Conservation (phyloP, 2,113 vertebrate species). For the Tricholaema leucomelas region DNA sequence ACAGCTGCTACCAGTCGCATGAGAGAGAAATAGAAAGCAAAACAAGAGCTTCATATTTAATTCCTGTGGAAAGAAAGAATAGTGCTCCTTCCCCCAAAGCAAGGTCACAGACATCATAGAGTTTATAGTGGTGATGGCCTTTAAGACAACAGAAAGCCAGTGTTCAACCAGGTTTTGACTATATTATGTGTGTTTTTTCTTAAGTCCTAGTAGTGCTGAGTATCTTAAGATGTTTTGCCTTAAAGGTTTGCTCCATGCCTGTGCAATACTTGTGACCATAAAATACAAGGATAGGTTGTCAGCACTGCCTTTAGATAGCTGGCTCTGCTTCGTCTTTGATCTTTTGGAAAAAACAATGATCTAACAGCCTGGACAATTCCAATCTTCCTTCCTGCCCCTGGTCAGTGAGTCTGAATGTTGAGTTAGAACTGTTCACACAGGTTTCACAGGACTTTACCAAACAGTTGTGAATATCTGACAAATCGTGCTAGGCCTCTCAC, state of each 20-base stretch:
- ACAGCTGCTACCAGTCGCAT: background rate
- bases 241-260: background rate
- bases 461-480: background rate
- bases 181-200: background rate
- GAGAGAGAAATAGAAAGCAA: background rate
- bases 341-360: background rate
- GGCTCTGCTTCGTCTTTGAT: background rate
- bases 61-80: background rate
- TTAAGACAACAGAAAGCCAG: background rate
- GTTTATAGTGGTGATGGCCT: background rate
- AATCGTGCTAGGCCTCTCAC: background rate
- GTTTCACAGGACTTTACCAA: background rate
- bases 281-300: fast-evolving
- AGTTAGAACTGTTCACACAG: background rate
- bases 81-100: background rate
- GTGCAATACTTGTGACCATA: background rate
- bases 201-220: background rate
- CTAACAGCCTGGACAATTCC: background rate
- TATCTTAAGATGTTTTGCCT: background rate
- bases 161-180: background rate
- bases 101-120: background rate
- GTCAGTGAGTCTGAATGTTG: background rate
- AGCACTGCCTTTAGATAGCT: fast-evolving
- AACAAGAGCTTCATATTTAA: background rate
- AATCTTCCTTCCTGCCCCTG: background rate